Percentiles rank a stretch among this genome's conserved stretches.
These are phyloP conservation scores for Zapus hudsonius DNA, from an alignment of 2,113 vertebrate species.

Conservation along the genomic window DNA sequence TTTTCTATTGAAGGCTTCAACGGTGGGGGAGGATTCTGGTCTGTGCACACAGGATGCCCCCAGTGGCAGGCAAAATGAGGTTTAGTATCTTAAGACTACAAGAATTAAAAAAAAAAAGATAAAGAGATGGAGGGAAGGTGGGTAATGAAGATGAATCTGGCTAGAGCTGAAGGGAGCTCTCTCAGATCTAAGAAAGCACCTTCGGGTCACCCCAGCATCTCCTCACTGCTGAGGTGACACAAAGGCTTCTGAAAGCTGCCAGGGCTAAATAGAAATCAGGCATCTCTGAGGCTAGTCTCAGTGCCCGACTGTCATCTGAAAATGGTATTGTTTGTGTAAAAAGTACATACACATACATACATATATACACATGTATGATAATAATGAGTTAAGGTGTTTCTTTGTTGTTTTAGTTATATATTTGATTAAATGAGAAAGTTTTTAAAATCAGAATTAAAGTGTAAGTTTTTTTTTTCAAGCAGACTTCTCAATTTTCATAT, in stretches of 20 bases:
- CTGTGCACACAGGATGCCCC: slow-evolving; percentile 45
- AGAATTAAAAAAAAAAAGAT: neutral
- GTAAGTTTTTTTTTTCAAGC: slow-evolving; percentile 28
- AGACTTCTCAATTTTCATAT: slow-evolving; percentile 4
- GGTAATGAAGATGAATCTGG: slow-evolving; percentile 38
- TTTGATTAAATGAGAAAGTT: neutral
- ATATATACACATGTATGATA: neutral
- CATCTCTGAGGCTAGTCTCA: neutral
- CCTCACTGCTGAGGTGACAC: neutral
- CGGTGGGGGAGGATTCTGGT: neutral
- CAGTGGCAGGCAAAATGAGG: slow-evolving; percentile 50
- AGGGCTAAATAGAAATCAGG: neutral
- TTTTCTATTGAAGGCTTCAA: slow-evolving; percentile 50
- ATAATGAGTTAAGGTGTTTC: neutral
- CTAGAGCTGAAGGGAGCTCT: neutral
- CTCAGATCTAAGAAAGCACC: neutral
- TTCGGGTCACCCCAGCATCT: neutral
- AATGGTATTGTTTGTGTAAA: slow-evolving; percentile 29
- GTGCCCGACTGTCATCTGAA: neutral
- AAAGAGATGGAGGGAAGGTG: neutral
- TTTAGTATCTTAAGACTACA: slow-evolving; percentile 52
- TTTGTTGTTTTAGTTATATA: neutral
- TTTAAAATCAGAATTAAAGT: slow-evolving; percentile 23
- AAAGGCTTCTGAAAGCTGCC: neutral
- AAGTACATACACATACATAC: neutral